phyloP scores from a whole-genome alignment of 1,140 invertebrate genomes.

The Phymastichus coffea region DNA sequence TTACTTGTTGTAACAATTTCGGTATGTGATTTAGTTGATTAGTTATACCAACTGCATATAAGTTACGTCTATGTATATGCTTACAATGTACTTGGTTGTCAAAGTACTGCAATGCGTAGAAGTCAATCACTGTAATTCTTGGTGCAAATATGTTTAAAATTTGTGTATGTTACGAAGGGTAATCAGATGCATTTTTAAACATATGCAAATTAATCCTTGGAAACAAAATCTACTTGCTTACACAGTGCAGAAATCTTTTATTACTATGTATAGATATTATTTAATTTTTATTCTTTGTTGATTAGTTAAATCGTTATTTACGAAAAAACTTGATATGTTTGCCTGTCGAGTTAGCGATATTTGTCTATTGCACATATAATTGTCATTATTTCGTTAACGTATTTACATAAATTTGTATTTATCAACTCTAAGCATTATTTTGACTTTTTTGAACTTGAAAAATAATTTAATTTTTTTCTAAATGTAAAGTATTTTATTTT shows the following conservation, averaged over 20 bases:
- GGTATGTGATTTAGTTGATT: conserved; percentile 49
- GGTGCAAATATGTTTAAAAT: conserved; percentile 26
- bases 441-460: too few relatives aligned
- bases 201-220: conserved; percentile 20
- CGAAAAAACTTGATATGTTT: conserved; percentile 15
- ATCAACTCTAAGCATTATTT: too few relatives aligned
- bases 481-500: too few relatives aligned
- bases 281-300: conserved; percentile 22
- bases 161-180: conserved; percentile 13
- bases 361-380: conserved; percentile 24
- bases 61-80: conserved; percentile 14
- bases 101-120: conserved; percentile 24
- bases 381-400: conserved; percentile 16
- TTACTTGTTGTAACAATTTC: conserved; percentile 43
- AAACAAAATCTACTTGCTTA: conserved; percentile 12
- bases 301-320: conserved; percentile 13
- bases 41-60: conserved; percentile 25
- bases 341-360: conserved; percentile 9
- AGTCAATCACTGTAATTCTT: conserved; percentile 19
- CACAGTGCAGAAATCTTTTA: conserved; percentile 17
- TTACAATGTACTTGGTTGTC: conserved; percentile 20
- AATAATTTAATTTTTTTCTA: too few relatives aligned
- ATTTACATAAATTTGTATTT: too few relatives aligned
- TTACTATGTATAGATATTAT: conserved; percentile 18
- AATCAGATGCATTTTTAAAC: conserved; percentile 25